A percentile compares a stretch with the other conserved stretches of the same genome.
Conservation (phyloP, 1,140 invertebrate genomes). For the Drosophila tani region DNA sequence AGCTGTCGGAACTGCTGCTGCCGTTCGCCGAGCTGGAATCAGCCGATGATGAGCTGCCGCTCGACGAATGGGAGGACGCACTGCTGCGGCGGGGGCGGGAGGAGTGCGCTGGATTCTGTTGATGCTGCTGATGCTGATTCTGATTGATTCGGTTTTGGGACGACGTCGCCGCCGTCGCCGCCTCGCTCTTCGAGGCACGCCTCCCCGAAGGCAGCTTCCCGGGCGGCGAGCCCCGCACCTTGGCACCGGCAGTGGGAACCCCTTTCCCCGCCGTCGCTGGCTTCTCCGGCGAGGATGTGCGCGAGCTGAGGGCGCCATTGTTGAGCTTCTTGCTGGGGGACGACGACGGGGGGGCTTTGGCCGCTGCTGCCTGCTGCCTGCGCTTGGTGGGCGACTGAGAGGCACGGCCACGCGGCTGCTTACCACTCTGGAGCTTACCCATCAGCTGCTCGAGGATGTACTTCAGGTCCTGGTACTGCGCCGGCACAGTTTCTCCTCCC, state of each 20-base stretch:
- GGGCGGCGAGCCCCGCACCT: constrained; percentile 50
- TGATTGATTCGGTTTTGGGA: constrained; percentile 53
- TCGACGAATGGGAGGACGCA: constrained; percentile 74
- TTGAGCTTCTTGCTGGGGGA: constrained; percentile 80
- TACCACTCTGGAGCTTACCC: constrained; percentile 62
- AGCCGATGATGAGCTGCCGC: constrained; percentile 78
- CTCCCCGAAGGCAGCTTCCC: constrained; percentile 69
- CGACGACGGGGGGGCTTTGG: constrained; percentile 4
- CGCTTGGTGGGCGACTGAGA: constrained; percentile 78
- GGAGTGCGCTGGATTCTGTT: neutral
- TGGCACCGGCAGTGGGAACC: constrained; percentile 17
- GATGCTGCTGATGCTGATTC: too few species aligned
- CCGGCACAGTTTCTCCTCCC: constrained; percentile 71
- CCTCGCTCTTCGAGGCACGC: constrained; percentile 76
- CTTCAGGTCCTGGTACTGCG: constrained; percentile 78
- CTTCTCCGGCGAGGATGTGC: constrained; percentile 58
- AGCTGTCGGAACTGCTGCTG: constrained; percentile 47
- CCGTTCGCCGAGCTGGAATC: constrained; percentile 74
- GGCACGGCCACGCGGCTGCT: constrained; percentile 52
- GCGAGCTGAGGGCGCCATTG: constrained; percentile 70
- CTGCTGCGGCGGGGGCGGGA: constrained; percentile 23
- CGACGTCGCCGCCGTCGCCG: constrained; percentile 70
- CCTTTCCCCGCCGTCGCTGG: constrained; percentile 30
- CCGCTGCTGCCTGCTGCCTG: constrained; percentile 33
- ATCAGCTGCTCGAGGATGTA: constrained; percentile 78